Evolutionary conservation across 2,113 vertebrate genomes (phyloP), one percentile per base, ranked within the genome.

Genomic region (Anoura caudifer): DNA sequence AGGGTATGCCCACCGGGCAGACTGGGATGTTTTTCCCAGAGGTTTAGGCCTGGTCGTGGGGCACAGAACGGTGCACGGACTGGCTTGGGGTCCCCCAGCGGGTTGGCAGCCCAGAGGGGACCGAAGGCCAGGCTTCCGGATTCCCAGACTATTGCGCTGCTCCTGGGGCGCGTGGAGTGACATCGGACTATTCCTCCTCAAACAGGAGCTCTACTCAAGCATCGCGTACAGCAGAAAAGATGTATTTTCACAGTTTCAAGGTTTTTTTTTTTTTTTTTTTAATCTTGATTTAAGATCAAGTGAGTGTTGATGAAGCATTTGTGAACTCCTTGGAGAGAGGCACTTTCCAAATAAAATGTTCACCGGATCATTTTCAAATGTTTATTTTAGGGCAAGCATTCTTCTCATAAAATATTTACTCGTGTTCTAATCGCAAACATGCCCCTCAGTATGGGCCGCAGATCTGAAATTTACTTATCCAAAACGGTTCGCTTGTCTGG

Each of bases 381-480:
- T 95, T 95, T 97, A 90, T 94, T 95, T 95, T 95, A 95, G 90
- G 90, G 67, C 67, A 85, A 87, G 59, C 52, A 54, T 90, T 36
- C 26, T 90, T 95, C 76, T 87, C 94, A 95, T 94, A 85, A 96
- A 97, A 97, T 94, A 97, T 96, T 97, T 90, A 95, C 83, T 79
- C 0, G 3, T 33, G 56, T 43, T 79, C 59, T 85, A 67, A 92
- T 41, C 87, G 87, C 94, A 94, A 95, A 95, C 73, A 95, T 90
- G 79, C 95, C 50, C 50, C 73, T 95, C 47, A 94, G 84, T 38
- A n/a, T 81, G 63, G 82, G 65, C 86, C 92, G 61, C 96, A 59
- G 81, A 94, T 85, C 84, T 97, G 96, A 96, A 97, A 97, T 98
- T 97, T 97, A 82, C 77, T 91, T 97, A 96, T 45, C 36, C 36